Percentiles rank a stretch among this genome's conserved stretches.
These are phyloP conservation scores for Camelus dromedarius DNA, from an alignment of 2,113 vertebrate species.

Conservation along the genomic window DNA sequence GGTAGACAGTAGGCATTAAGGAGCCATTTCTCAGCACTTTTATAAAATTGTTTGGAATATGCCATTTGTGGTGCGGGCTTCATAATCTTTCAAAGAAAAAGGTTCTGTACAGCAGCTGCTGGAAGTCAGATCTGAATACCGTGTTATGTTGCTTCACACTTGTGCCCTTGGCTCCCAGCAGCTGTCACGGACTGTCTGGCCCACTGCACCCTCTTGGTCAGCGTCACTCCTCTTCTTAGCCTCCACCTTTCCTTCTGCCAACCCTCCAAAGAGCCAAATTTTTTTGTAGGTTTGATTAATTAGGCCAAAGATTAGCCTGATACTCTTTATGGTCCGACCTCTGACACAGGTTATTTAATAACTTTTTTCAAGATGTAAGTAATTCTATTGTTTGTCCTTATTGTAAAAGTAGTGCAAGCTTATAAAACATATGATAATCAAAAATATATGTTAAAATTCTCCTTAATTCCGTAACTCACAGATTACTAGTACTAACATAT, in stretches of 20 bases:
- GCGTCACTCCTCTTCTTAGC: neutral
- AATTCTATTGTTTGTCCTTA: slow-evolving; percentile 13
- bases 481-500: neutral
- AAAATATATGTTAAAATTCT: neutral
- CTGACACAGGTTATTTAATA: neutral
- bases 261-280: neutral
- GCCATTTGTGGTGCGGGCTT: neutral
- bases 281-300: neutral
- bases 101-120: slow-evolving; percentile 28
- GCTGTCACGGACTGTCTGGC: neutral
- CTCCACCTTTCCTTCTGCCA: neutral
- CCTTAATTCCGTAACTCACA: slow-evolving; percentile 17
- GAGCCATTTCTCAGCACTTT: neutral
- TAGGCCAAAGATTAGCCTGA: neutral
- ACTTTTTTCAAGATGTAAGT: slow-evolving; percentile 31
- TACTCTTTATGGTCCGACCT: neutral
- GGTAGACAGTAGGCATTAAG: neutral
- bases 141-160: neutral
- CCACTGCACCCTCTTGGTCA: neutral
- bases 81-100: neutral
- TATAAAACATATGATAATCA: neutral
- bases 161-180: neutral
- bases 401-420: neutral
- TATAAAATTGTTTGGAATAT: neutral
- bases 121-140: neutral